Evolutionary conservation across 2,113 vertebrate species (phyloP), one percentile per base, ranked within the genome.

Genomic region (Alces alces): DNA sequence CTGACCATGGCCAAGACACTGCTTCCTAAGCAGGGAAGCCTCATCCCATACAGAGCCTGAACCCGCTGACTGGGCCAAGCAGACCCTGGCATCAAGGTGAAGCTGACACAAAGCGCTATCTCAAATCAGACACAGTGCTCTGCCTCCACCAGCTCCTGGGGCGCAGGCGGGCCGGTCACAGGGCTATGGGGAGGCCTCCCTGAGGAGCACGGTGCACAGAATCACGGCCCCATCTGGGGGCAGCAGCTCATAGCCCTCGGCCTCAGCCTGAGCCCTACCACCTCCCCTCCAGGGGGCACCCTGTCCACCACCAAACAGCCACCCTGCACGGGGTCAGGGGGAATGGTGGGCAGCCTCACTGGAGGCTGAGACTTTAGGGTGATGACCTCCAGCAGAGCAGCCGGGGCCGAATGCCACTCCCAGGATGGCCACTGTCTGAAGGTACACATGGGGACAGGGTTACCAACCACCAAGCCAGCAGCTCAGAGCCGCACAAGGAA

Each of bases 71-170:
- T 9, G 23, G 25, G n/a, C 89, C 57, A 36, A 23, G n/a, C 11
- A 36, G 50, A 82, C 4, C 0, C 79, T 36, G 4, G 4, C 5
- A 5, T 39, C 1, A 1, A 36, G 21, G 13, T 30, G 1, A 30
- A 39, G 50, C 80, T n/a, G 39, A 27, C 70, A 43, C 39, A 43
- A 76, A 39, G 66, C 19, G 21, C n/a, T 39, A 39, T 73, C 66
- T 73, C 70, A 76, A 43, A 76, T 43, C 2, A n/a, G 39, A 45
- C 39, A 64, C 23, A 45, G 64, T 55, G 10, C 27, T 36, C 45
- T 76, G 43, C 23, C 36, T 7, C 43, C n/a, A 61, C n/a, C 45
- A 60, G 55, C 25, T 50, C 66, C 33, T 3, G 0, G 14, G 36
- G 43, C 12, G 0, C 17, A 36, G 12, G 13, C 12, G 13, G 21